These are phyloP conservation scores for Sparidentex hasta DNA, from an alignment of 2,797 vertebrate genomes.

Conservation along the genomic window DNA sequence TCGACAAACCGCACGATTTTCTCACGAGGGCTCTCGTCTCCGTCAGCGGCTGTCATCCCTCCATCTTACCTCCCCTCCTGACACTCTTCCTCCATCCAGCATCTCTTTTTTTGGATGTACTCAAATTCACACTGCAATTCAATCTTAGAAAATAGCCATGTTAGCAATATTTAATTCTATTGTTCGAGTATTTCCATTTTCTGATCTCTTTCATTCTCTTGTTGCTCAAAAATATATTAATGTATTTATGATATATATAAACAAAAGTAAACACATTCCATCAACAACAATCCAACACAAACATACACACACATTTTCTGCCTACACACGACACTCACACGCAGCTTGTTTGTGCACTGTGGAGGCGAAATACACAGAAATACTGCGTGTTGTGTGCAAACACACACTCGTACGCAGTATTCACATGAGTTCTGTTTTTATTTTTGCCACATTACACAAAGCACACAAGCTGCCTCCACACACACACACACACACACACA, in stretches of 20 bases:
- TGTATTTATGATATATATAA: too few species aligned
- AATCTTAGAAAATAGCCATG: too few species aligned
- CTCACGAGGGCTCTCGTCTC: too few species aligned
- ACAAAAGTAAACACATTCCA: too few species aligned
- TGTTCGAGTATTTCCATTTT: too few species aligned
- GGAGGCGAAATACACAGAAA: background rate
- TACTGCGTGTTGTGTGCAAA: background rate
- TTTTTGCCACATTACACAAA: background rate
- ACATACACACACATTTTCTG: background rate
- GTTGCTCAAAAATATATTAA: too few species aligned
- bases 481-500: background rate
- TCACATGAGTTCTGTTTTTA: conserved; percentile 1
- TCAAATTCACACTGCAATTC: background rate
- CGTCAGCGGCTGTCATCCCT: background rate
- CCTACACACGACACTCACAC: background rate
- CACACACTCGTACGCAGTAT: too few species aligned
- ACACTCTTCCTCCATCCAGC: too few species aligned
- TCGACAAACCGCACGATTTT: background rate
- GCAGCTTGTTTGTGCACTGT: background rate
- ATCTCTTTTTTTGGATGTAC: background rate
- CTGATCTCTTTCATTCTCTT: too few species aligned
- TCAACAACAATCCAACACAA: background rate
- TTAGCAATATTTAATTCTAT: background rate
- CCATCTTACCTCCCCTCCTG: background rate
- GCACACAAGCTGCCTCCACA: background rate